Evolutionary conservation across 2,113 vertebrate species (phyloP), one percentile per base, ranked within the genome.

Genomic region (Aptenodytes forsteri): DNA sequence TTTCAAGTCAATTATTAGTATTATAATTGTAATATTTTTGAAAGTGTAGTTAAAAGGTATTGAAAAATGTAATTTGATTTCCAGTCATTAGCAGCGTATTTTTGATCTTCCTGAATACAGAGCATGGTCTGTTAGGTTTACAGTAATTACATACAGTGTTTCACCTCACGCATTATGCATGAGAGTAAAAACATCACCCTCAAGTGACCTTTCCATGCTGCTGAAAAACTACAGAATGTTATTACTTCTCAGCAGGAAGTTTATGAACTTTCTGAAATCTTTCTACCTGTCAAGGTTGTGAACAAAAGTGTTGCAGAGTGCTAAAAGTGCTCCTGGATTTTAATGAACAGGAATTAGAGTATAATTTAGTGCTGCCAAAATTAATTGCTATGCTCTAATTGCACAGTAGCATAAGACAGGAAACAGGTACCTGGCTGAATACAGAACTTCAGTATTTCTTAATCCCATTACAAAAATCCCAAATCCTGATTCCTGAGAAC

Each of bases 241-340:
- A 90, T 81, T 94, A 85, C 34, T 78, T 95, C 64, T 56, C 73
- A 97, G 66, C 16, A 85, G 90, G 80, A 95, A 91, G 90, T 90
- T 96, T 86, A 93, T 71, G 62, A 96, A 97, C 82, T 85, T 93
- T 47, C 46, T 94, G 80, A 94, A 94, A 73, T 89, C 89, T 93
- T 96, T 88, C 56, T 89, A 94, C 82, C 69, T 91, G 20, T 73
- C 73, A 87, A 22, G 22, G 47, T 23, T 95, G 65, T 58, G 44
- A 92, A 93, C 55, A 79, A 87, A 94, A 95, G 59, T 69, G 49
- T 25, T 73, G 73, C 54, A 83, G 34, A 59, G 52, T 73, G 46
- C 30, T 84, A 70, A 91, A 96, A 92, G 17, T 84, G 42, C 52
- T 91, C 64, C 80, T 95, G 70, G 86, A 96, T 93, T 93, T 91